Evolutionary conservation across 2,113 vertebrate genomes (phyloP).

Genomic region (Podarcis cretensis): DNA sequence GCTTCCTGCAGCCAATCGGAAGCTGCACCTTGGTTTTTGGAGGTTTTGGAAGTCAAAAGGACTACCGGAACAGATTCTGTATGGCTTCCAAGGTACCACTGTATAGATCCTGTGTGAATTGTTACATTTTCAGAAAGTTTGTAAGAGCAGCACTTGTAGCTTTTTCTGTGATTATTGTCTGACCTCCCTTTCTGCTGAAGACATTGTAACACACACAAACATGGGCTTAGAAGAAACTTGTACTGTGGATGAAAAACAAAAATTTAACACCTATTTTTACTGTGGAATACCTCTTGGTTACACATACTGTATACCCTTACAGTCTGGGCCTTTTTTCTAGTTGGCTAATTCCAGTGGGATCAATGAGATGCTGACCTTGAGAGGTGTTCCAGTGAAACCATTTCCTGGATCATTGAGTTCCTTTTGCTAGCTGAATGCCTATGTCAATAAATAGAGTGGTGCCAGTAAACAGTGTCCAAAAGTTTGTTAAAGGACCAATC

Average conservation of each 20-base stretch:
- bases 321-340: not conserved
- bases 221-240: not conserved
- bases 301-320: not conserved
- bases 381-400: not conserved
- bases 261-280: not conserved
- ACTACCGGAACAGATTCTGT: too few species aligned
- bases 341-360: not conserved
- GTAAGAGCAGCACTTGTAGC: not conserved
- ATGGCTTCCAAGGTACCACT: too few species aligned
- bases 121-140: not conserved
- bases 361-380: slow-evolving; percentile 9
- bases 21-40: too few species aligned
- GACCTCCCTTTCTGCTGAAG: not conserved
- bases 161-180: not conserved
- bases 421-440: not conserved
- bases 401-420: not conserved
- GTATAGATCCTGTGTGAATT: not conserved
- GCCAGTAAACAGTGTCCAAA: not conserved
- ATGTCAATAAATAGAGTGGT: not conserved
- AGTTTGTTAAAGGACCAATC: not conserved
- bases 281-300: not conserved
- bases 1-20: too few species aligned
- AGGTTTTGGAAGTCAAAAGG: too few species aligned
- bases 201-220: not conserved
- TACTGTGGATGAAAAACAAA: not conserved